phyloP scores from a whole-genome alignment of 2,113 vertebrate genomes.

The Periophthalmus modestus region DNA sequence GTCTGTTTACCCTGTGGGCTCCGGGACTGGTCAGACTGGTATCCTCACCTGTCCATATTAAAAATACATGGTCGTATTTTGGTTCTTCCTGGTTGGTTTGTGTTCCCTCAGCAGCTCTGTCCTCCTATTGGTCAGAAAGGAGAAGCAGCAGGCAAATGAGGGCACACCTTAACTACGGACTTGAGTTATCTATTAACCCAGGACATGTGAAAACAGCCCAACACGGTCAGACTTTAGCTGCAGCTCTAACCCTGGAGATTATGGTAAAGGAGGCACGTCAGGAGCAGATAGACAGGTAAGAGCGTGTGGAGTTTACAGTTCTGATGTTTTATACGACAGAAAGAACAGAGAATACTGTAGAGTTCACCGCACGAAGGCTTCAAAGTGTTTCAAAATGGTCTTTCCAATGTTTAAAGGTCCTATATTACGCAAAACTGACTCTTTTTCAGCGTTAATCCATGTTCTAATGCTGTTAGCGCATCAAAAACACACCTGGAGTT shows the following conservation, averaged over 20 bases:
- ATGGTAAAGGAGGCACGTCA: constrained; percentile 29
- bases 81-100: constrained; percentile 47
- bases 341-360: not conserved
- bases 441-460: too few relatives aligned
- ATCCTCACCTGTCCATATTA: not conserved
- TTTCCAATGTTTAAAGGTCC: too few relatives aligned
- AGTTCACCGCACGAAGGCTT: not conserved
- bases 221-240: constrained; percentile 74
- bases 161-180: constrained; percentile 59
- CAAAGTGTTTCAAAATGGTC: too few relatives aligned
- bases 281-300: constrained; percentile 59
- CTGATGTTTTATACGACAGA: too few relatives aligned
- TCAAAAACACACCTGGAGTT: too few relatives aligned
- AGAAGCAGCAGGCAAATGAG: constrained; percentile 25
- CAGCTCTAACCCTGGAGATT: constrained; percentile 43
- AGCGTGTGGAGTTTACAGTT: not conserved
- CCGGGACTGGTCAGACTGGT: not conserved
- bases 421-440: too few relatives aligned
- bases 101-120: constrained; percentile 24
- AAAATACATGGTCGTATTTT: constrained; percentile 9
- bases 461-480: too few relatives aligned
- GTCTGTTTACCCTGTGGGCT: not conserved
- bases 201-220: constrained; percentile 47
- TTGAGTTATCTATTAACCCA: constrained; percentile 81
- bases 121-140: constrained; percentile 42